Conservation (phyloP, 2,797 vertebrate genomes). For the Pseudochirops corinnae region DNA sequence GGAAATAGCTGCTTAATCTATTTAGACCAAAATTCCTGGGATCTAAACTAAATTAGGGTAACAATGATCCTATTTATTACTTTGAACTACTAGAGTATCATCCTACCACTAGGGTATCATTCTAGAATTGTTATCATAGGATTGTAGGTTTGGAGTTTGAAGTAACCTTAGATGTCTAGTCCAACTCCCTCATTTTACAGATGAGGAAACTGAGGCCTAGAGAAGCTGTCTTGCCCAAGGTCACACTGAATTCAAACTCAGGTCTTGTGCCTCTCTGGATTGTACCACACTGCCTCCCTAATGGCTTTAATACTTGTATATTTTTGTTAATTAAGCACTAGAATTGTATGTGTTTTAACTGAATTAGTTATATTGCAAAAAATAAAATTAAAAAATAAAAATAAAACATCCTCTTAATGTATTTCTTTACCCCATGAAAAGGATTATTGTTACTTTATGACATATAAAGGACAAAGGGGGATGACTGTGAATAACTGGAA, state of each 20-base stretch:
- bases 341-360: conserved; percentile 57
- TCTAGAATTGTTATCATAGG: conserved; percentile 12
- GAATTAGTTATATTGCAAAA: conserved; percentile 47
- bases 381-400: conserved; percentile 46
- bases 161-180: neutral
- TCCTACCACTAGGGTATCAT: neutral
- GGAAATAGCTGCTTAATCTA: neutral
- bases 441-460: conserved; percentile 75
- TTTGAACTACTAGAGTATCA: neutral
- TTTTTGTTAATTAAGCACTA: conserved; percentile 6
- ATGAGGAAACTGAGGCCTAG: neutral
- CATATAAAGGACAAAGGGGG: conserved; percentile 70
- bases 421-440: conserved; percentile 77
- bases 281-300: neutral
- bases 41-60: neutral
- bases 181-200: neutral
- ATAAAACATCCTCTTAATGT: conserved; percentile 70
- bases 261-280: neutral
- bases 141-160: neutral
- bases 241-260: neutral
- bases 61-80: neutral
- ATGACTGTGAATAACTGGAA: conserved; percentile 79
- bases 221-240: neutral
- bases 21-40: conserved; percentile 18
- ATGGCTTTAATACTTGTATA: neutral